Evolutionary conservation across 2,888 invertebrate species (phyloP), one percentile per base, ranked within the genome.

Genomic region (Onchidella celtica): DNA sequence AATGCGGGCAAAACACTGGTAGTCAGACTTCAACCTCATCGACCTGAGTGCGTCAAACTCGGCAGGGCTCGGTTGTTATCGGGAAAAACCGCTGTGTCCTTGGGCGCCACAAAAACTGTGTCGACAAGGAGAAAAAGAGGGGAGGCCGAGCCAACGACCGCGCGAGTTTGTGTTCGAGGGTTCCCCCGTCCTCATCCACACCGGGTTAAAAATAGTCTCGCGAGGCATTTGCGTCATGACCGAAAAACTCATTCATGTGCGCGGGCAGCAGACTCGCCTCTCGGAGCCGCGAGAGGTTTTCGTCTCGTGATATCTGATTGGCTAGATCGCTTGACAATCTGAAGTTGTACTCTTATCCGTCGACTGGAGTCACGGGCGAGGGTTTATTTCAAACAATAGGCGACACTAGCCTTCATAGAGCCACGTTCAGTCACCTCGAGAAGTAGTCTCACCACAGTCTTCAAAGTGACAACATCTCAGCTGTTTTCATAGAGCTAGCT

Each of bases 301-400:
- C 72, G 79, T 72, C 81, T 74, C 68, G 81, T 75, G 75, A 69
- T 47, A 59, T 34, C 69, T 57, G 68, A 81, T 81, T 81, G 81
- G 81, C 55, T 32, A 27, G 21, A 3, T 47, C 63, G 11, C 14
- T 32, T 34, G 59, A 6, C 36, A 36, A 29, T 63, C 36, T 55
- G n/a, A 47, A 38, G 24, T 40, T 38, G 47, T 38, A 72, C 72
- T 72, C 24, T 69, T 66, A 38, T 36, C 57, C 36, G 17, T n/a
- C 4, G 14, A 24, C 29, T 14, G 32, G n/a, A 59, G 57, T 66
- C 76, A 11, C 61, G 24, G 11, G 68, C 27, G 36, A 38, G 34
- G 38, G n/a, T 14, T 47, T 40, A 27, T 40, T 55, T 24, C 65
- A 65, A n/a, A 32, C 32, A 36, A 73, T 24, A 32, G 70, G 70